Conservation (phyloP, 2,797 vertebrate genomes). For the Pseudochirops corinnae region DNA sequence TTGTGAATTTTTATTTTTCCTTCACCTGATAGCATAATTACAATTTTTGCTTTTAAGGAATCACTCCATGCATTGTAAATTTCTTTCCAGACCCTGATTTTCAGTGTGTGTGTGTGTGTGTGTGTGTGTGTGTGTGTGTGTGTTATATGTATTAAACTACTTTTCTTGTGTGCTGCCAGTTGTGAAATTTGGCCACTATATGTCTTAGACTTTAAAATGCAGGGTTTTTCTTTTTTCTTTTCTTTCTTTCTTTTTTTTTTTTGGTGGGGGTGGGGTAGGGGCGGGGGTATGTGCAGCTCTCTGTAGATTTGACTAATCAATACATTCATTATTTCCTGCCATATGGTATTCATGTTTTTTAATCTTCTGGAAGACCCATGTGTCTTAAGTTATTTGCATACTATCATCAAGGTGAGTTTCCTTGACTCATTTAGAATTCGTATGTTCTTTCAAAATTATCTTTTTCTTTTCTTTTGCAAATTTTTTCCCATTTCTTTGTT, state of each 20-base stretch:
- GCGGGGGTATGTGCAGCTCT: too few relatives aligned
- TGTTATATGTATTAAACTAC: background rate
- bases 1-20: background rate
- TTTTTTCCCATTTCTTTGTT: background rate
- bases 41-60: background rate
- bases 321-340: too few relatives aligned
- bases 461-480: background rate
- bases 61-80: background rate
- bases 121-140: too few relatives aligned
- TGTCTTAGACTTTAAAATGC: background rate
- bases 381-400: background rate
- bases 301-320: too few relatives aligned
- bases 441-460: background rate
- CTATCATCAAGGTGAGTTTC: background rate
- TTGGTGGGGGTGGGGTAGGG: fast-evolving
- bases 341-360: too few relatives aligned
- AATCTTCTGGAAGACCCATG: background rate
- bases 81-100: background rate
- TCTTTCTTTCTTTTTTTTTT: too few relatives aligned
- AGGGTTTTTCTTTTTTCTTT: background rate
- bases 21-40: background rate
- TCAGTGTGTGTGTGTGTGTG: background rate
- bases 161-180: background rate
- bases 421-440: background rate
- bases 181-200: background rate